These are phyloP conservation scores for Muscina levida DNA, from an alignment of 2,888 invertebrate genomes.

Conservation along the genomic window DNA sequence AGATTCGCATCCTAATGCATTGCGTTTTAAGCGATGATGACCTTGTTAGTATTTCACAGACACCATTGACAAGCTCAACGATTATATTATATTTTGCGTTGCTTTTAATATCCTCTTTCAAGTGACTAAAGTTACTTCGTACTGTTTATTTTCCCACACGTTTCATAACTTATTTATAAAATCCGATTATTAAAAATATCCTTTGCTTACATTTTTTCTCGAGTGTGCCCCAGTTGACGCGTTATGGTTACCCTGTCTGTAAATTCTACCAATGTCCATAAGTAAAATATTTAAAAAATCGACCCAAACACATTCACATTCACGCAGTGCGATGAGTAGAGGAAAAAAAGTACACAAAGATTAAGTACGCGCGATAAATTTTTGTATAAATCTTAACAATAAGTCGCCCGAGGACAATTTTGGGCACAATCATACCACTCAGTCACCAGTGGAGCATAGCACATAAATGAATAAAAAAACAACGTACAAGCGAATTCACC, in stretches of 20 bases:
- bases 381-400: conserved; percentile 75
- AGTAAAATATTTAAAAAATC: conserved; percentile 34
- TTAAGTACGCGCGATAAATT: conserved; percentile 76
- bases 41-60: no score
- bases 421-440: conserved; percentile 64
- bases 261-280: conserved; percentile 26
- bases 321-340: conserved; percentile 55
- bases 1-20: no score
- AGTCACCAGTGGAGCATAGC: conserved; percentile 30
- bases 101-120: no score
- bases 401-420: conserved; percentile 75
- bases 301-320: conserved; percentile 37
- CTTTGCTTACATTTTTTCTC: conserved; percentile 17
- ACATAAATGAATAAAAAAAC: conserved; percentile 58
- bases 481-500: not conserved
- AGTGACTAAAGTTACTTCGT: no score
- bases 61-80: no score
- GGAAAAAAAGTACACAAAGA: conserved; percentile 68
- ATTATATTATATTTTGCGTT: no score
- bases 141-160: no score
- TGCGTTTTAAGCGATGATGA: no score
- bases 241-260: conserved; percentile 30
- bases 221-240: conserved; percentile 41
- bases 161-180: no score
- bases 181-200: no score